Evolutionary conservation across 2,113 vertebrate species (phyloP), one percentile per base, ranked within the genome.

Genomic region (Plestiodon gilberti): DNA sequence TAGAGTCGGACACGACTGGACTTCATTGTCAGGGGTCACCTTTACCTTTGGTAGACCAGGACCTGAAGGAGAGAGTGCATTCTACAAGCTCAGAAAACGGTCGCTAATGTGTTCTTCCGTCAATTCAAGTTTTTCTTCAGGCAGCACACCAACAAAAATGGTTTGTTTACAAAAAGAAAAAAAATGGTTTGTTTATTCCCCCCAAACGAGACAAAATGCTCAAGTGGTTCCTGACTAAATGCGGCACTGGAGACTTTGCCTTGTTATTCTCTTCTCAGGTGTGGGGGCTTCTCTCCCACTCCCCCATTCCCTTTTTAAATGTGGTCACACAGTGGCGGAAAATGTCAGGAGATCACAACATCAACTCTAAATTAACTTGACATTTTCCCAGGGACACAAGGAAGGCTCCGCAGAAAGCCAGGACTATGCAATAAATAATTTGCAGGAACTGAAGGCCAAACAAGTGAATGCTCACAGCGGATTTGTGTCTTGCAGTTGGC

Each of bases 281-380:
- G 71, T 88, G 67, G 70, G 87, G 88, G 85, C 40, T n/a, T 1
- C 67, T 85, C 80, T 70, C 2, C 30, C 6, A 82, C 76, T 52
- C 71, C 85, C 86, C 91, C 76, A 71, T 65, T 87, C 84, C 81
- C 81, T 83, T 86, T 90, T 87, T 48, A 48, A 90, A 92, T 43
- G 69, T 1, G 0, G 87, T 57, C 89, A 86, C 88, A 92, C 80
- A 69, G 85, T 70, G 87, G 89, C 93, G 81, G 85, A 82, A 95
- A 95, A 95, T 92, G 95, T 93, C 93, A 95, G 67, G 70, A 77
- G 79, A 82, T 78, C 0, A 0, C 30, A 25, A 73, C 40, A 81
- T 81, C 85, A 38, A 43, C 86, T 86, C 87, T 92, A 94, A 94
- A 95, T 94, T 93, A 92, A 94, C 86, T 83, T 92, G 95, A 94